Evolutionary conservation across 2,797 vertebrate genomes (phyloP).

Genomic region (Antrozous pallidus): DNA sequence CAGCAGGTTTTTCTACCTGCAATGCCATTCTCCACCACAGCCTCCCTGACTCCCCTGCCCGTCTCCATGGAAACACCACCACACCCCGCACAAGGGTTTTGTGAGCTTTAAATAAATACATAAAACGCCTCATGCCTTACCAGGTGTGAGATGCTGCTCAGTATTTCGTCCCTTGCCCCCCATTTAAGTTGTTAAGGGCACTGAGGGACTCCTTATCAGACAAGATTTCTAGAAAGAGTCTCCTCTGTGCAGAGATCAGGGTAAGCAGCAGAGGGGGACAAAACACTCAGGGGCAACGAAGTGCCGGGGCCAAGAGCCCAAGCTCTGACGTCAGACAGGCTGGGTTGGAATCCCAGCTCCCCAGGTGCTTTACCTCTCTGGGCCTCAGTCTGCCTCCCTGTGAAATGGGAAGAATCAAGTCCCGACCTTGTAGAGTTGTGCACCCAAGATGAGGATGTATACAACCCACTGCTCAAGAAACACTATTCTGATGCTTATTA

Average conservation of each 20-base stretch:
- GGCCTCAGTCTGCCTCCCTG: neutral
- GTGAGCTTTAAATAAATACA: neutral
- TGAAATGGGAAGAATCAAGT: neutral
- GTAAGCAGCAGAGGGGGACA: rapidly evolving
- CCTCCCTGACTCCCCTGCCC: neutral
- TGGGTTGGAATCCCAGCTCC: neutral
- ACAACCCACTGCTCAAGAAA: neutral
- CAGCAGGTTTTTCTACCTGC: neutral
- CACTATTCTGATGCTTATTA: neutral
- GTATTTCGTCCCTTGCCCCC: neutral
- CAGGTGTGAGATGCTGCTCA: neutral
- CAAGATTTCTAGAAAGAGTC: neutral
- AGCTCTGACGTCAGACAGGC: neutral
- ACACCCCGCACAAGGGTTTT: neutral
- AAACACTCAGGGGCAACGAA: rapidly evolving
- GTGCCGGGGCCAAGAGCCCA: neutral
- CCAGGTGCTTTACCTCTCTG: neutral
- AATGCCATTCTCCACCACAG: neutral
- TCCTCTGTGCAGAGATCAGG: neutral
- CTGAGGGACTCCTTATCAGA: neutral
- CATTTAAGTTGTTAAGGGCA: neutral
- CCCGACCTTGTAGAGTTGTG: neutral
- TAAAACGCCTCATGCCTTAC: neutral
- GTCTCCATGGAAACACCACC: neutral
- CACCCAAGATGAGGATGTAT: neutral